Evolutionary conservation across 2,797 vertebrate genomes (phyloP), one percentile per base, ranked within the genome.

Genomic region (Muscicapa striata): DNA sequence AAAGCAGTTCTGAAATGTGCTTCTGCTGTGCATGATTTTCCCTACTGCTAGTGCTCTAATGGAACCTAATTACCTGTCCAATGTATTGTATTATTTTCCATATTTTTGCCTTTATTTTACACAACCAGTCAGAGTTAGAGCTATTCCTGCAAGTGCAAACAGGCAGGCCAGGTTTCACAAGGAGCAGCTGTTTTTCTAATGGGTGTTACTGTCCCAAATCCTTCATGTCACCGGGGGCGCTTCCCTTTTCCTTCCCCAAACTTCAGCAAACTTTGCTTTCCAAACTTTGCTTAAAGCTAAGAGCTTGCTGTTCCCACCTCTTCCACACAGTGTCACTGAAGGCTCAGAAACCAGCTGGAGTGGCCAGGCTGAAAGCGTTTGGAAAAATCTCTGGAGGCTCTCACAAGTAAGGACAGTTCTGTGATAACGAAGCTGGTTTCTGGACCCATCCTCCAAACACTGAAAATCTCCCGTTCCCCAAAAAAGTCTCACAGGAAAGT

Each of bases 281-380:
- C 34, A 34, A 34, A 34, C 34, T 34, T 34, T 34, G 26, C 18
- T 38, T 64, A 12, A 40, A 43, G 34, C 5, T 26, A 89, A 95
- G 43, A 4, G 1, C 6, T 26, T 97, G 97, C 82, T 97, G 62
- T 98, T 97, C 96, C 90, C 49, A 15, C 0, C 3, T 84, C 66
- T 74, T 78, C 98, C 98, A 97, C 98, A 94, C 36, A 4, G 97
- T 88, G 98, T 97, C 98, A 98, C 93, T 73, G 55, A 93, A 97
- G 80, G 64, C 46, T 94, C 61, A 13, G 41, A 75, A 95, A 95
- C 54, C 10, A 63, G 32, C 72, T 41, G 10, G 13, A 41, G 11
- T 22, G 27, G 5, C 24, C 34, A n/a, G 63, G 22, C 26, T 58
- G 30, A 14, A 6, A 27, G 8, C 0, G 4, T 8, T 26, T 1